Evolutionary conservation across 2,888 invertebrate genomes (phyloP), one percentile per base, ranked within the genome.

Genomic region (Catonia carolina): DNA sequence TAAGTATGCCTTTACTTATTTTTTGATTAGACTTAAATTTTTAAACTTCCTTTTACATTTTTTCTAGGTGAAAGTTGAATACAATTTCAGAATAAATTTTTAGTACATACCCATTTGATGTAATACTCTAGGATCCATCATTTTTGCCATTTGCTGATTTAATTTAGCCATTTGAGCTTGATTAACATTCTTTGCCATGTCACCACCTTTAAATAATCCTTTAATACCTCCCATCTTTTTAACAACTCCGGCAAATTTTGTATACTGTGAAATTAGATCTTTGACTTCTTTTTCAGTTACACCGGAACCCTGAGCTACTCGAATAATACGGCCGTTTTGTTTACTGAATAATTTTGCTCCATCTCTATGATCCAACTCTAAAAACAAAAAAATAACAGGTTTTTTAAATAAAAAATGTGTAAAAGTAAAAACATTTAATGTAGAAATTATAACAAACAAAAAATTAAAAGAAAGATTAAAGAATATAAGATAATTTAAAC

Each of bases 201-300:
- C 98, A 35, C 98, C 98, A 56, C 95, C 93, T 77, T 96, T 98
- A 74, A 99, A 99, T 20, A 99, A 77, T 15, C 98, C 98, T 72
- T 99, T 99, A 64, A 99, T 98, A 59, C 98, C 98, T 55, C 99
- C 99, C 98, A 99, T 99, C 75, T 98, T 98, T 76, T 99, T 99
- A 1, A 99, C 98, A 62, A 99, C 96, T 31, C 94, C 97, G 17
- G 99, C 96, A 74, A 99, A 99, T 75, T 99, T 99, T 36, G 97
- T 98, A 74, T 99, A 99, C 71, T 99, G 99, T 14, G 90, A 85
- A 64, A 99, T 87, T 45, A 99, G 81, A 70, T 99, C 99, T 73
- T 95, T 93, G 0, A 99, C 99, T 74, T 98, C 97, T 65, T 88
- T 81, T 69, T 93, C 90, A n/a, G 89, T 88, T 2, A 93, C 92